Base-by-base conservation (phyloP, 2,797 vertebrate species). In the Gymnodraco acuticeps region DNA sequence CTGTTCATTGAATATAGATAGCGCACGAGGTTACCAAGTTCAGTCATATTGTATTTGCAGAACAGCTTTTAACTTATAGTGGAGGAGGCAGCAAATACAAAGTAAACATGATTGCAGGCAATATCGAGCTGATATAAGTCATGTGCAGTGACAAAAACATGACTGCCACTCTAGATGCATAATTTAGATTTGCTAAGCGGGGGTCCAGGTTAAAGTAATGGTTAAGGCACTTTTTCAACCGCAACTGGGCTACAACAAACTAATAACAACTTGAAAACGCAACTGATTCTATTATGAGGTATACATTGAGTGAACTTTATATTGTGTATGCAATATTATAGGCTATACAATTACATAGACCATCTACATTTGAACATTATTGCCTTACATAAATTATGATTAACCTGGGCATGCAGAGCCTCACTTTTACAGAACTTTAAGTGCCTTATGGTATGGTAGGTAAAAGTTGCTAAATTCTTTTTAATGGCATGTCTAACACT, bases 91-190 rank as follows among this genome's bases (percentile, higher is more conserved):
- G 59, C 42, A 13, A 55, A 64, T 15, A 20, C 45, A 67, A 42
- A 61, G 46, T 48, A 60, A 65, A 79, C 45, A 64, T 0, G 42
- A 33, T 63, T 56, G 64, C 4, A 23, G 62, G 68, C 54, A 13
- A 46, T 33, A 46, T 15, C 1, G 6, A 56, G 80, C 76, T 52
- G 56, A 50, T 11, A 11, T 46, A 17, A 73, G 75, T 80, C 81
- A 82, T 51, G 53, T 41, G 60, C 73, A 73, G 70, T 48, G 56
- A 80, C 15, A 75, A 63, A 77, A 77, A 77, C 50, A 67, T 4
- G 7, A 62, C n/a, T 15, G 38, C 60, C n/a, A 70, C 15, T 64
- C 38, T 15, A 23, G 50, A n/a, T 6, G 10, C 31, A 70, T 38
- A 11, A 46, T 63, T 51, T 12, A 42, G 20, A 66, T 56, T 17